Conservation (phyloP, 2,797 vertebrate genomes). For the Acestrorhynchus altus region DNA sequence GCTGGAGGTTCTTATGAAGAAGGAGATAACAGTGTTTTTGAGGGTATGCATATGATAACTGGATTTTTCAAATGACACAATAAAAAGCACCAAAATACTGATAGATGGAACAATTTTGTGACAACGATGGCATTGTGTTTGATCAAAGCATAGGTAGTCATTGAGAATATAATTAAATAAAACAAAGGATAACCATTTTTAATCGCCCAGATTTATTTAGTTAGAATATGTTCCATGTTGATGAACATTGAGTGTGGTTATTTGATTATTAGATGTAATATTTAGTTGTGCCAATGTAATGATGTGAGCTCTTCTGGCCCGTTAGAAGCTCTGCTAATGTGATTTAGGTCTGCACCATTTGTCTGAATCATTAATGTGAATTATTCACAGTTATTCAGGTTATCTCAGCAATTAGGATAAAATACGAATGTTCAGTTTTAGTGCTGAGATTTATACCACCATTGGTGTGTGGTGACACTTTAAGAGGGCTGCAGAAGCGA, state of each 20-base stretch:
- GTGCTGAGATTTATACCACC: slow-evolving; percentile 39
- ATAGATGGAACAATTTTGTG: too few relatives aligned
- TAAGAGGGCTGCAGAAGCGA: slow-evolving; percentile 34
- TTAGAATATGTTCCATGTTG: neutral
- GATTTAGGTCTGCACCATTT: slow-evolving; percentile 41
- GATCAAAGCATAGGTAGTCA: neutral
- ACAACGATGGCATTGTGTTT: neutral
- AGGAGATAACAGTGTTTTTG: too few relatives aligned
- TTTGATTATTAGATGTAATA: slow-evolving; percentile 9
- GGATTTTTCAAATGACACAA: too few relatives aligned
- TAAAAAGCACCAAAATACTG: too few relatives aligned
- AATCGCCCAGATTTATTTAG: too few relatives aligned
- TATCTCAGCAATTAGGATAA: slow-evolving; percentile 47
- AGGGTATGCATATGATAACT: too few relatives aligned
- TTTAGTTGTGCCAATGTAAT: slow-evolving; percentile 33
- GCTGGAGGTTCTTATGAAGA: too few relatives aligned
- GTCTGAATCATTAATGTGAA: slow-evolving; percentile 49
- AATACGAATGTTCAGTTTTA: slow-evolving; percentile 30
- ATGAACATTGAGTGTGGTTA: neutral
- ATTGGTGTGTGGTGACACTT: slow-evolving; percentile 34
- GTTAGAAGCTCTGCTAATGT: slow-evolving; percentile 25
- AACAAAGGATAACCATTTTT: too few relatives aligned
- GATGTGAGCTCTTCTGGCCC: slow-evolving; percentile 35
- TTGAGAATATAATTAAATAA: too few relatives aligned
- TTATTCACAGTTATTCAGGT: slow-evolving; percentile 24